phyloP scores from a whole-genome alignment of 2,888 invertebrate species.

The Uropetala carovei region DNA sequence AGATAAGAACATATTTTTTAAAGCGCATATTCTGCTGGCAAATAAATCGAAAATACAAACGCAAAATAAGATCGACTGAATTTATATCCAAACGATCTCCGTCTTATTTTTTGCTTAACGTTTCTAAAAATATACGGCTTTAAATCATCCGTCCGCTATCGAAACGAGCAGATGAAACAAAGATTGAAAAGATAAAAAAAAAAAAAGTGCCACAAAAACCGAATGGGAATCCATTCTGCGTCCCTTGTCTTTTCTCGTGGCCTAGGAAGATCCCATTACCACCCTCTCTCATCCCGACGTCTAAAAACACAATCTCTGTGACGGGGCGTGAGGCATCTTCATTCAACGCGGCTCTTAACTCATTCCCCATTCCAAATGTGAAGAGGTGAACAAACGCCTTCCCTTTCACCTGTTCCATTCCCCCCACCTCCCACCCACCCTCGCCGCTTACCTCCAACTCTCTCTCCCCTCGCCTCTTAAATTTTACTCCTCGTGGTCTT shows the following conservation, averaged over 20 bases:
- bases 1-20: too few species aligned
- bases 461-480: background rate
- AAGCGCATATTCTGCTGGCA: too few species aligned
- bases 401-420: background rate
- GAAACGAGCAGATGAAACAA: too few species aligned
- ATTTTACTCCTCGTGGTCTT: background rate
- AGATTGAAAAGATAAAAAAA: background rate
- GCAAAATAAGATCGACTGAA: too few species aligned
- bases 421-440: too few species aligned
- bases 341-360: constrained; percentile 36
- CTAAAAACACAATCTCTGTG: background rate
- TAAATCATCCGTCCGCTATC: too few species aligned
- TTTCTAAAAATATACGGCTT: too few species aligned
- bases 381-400: background rate
- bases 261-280: constrained; percentile 10
- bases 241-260: background rate
- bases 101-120: too few species aligned
- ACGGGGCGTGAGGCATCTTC: background rate
- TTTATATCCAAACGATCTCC: too few species aligned
- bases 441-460: too few species aligned
- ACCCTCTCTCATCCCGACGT: background rate
- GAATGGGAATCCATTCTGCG: background rate
- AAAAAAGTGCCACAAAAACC: background rate
- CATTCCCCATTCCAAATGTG: constrained; percentile 11
- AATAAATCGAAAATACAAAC: too few species aligned